Percentiles rank a stretch among this genome's conserved stretches.
These are phyloP conservation scores for Yponomeuta sedellus DNA, from an alignment of 2,888 invertebrate species.

Conservation along the genomic window DNA sequence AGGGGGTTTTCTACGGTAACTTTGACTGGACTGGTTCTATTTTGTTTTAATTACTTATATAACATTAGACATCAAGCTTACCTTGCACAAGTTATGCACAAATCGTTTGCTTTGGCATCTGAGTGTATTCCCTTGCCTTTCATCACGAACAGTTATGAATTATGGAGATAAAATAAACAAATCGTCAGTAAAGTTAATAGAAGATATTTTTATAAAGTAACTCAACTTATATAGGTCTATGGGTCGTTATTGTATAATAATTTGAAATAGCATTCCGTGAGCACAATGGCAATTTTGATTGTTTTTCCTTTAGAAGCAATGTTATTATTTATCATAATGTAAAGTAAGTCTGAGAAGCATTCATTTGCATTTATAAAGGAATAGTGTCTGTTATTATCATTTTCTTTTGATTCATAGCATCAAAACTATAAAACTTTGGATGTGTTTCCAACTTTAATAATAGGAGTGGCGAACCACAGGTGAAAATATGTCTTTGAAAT, in stretches of 20 bases:
- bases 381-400: not conserved
- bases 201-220: slow-evolving; percentile 2
- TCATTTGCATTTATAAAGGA: not conserved
- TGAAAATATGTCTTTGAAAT: no score
- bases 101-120: not conserved
- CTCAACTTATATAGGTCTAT: not conserved
- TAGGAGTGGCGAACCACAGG: no score
- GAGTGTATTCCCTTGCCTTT: not conserved
- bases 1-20: not conserved
- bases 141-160: not conserved
- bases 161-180: not conserved
- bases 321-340: not conserved
- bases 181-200: slow-evolving; percentile 1
- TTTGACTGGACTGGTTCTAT: not conserved
- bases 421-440: not conserved
- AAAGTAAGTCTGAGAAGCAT: not conserved
- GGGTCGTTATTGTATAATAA: not conserved
- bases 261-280: not conserved
- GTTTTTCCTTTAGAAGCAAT: not conserved
- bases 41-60: not conserved
- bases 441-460: no score
- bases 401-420: not conserved
- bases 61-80: not conserved
- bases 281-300: not conserved
- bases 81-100: not conserved